Percentiles rank a stretch among this genome's conserved stretches.
Evolutionary conservation across 2,113 vertebrate species (phyloP).

Genomic region (Reinhardtius hippoglossoides): DNA sequence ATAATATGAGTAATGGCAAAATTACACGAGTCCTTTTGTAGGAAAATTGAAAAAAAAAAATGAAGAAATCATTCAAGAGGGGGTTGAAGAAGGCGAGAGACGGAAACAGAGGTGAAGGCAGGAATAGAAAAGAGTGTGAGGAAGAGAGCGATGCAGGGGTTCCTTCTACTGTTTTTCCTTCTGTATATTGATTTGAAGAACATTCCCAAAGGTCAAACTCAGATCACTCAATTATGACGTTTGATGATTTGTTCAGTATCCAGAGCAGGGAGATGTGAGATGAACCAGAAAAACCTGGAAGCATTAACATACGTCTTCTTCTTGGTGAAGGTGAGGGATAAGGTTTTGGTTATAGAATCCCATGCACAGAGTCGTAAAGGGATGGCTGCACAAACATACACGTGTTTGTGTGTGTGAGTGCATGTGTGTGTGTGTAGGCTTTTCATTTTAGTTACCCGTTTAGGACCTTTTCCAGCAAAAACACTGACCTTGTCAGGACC

Average conservation of each 20-base stretch:
- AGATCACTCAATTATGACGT: too few species aligned
- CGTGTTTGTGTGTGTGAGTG: too few species aligned
- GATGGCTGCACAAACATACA: too few species aligned
- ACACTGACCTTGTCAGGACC: too few species aligned
- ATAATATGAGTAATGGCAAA: conserved; percentile 81
- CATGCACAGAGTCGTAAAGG: too few species aligned
- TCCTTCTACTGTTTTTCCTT: background rate
- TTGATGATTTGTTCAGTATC: conserved; percentile 11
- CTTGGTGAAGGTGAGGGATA: too few species aligned
- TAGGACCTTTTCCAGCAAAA: too few species aligned
- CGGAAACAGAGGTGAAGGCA: conserved; percentile 26
- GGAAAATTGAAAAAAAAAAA: conserved; percentile 47
- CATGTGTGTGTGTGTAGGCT: too few species aligned
- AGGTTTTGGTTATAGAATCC: too few species aligned
- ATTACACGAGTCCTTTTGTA: conserved; percentile 74
- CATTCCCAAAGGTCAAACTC: conserved; percentile 7
- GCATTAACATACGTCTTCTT: too few species aligned
- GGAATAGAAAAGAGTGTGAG: background rate
- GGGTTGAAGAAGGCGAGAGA: conserved; percentile 27
- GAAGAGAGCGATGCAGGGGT: background rate
- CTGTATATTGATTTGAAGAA: conserved; percentile 13
- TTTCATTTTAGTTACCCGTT: too few species aligned
- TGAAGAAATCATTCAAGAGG: conserved; percentile 53
- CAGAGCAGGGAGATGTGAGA: conserved; percentile 20
- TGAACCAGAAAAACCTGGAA: conserved; percentile 10